Conservation (phyloP, 2,113 vertebrate genomes). For the Gila orcuttii region DNA sequence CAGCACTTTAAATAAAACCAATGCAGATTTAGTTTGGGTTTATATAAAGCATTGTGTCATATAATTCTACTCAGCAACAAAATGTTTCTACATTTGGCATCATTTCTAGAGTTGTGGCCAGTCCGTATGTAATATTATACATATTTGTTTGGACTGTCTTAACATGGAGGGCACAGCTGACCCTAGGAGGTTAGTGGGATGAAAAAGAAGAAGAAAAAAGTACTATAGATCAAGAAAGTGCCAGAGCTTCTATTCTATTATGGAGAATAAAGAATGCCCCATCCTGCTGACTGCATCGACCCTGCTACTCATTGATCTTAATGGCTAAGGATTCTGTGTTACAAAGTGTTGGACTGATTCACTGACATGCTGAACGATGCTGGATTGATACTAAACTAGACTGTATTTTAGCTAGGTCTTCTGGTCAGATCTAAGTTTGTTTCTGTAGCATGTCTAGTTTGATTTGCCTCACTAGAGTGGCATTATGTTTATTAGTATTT, state of each 20-base stretch:
- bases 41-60: background rate
- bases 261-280: conserved; percentile 55
- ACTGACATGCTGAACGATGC: conserved; percentile 51
- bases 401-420: background rate
- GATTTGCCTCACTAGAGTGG: background rate
- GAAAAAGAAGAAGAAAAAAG: conserved; percentile 54
- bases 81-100: background rate
- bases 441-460: background rate
- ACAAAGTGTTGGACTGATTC: conserved; percentile 25
- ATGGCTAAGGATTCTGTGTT: conserved; percentile 31
- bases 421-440: background rate
- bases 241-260: conserved; percentile 66
- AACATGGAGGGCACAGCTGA: conserved; percentile 9
- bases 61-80: background rate
- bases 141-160: background rate
- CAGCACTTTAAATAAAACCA: background rate
- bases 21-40: background rate
- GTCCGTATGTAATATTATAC: background rate
- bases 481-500: conserved; percentile 22
- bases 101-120: background rate
- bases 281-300: conserved; percentile 65
- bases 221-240: conserved; percentile 60
- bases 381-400: conserved; percentile 35
- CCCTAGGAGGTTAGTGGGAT: background rate
- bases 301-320: conserved; percentile 30